These are phyloP conservation scores for Agapornis canus DNA, from an alignment of 2,797 vertebrate species.

Conservation along the genomic window DNA sequence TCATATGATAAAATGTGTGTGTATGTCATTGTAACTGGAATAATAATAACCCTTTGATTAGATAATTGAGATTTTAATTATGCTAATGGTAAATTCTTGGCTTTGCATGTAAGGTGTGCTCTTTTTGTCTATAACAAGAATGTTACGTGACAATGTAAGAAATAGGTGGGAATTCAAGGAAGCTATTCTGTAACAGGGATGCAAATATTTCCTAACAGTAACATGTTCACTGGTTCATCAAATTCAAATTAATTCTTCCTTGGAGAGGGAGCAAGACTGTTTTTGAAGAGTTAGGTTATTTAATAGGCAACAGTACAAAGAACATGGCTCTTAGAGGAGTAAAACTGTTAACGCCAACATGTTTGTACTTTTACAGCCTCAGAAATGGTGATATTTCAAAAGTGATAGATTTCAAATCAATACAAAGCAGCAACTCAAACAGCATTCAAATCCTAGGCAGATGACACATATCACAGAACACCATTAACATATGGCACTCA, in stretches of 20 bases:
- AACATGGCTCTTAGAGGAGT: background rate
- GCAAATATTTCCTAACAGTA: background rate
- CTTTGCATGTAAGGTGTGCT: background rate
- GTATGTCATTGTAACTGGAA: background rate
- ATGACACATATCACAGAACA: background rate
- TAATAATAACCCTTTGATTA: background rate
- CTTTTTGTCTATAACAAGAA: background rate
- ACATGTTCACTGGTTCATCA: background rate
- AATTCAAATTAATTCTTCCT: background rate
- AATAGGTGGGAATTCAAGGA: background rate
- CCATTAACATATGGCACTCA: constrained; percentile 11
- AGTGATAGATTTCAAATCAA: background rate
- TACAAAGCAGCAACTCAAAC: background rate
- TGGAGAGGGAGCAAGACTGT: background rate
- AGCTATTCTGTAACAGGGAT: background rate
- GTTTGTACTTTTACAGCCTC: background rate
- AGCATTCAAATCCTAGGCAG: background rate
- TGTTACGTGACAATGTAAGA: background rate
- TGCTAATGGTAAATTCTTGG: background rate
- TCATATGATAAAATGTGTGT: background rate
- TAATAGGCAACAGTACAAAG: background rate
- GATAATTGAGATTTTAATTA: background rate
- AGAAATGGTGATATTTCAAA: background rate
- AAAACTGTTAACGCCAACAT: background rate
- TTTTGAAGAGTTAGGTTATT: background rate